Percentiles rank a stretch among this genome's conserved stretches.
Evolutionary conservation across 2,113 vertebrate genomes (phyloP).

Genomic region (Copsychus sechellarum): DNA sequence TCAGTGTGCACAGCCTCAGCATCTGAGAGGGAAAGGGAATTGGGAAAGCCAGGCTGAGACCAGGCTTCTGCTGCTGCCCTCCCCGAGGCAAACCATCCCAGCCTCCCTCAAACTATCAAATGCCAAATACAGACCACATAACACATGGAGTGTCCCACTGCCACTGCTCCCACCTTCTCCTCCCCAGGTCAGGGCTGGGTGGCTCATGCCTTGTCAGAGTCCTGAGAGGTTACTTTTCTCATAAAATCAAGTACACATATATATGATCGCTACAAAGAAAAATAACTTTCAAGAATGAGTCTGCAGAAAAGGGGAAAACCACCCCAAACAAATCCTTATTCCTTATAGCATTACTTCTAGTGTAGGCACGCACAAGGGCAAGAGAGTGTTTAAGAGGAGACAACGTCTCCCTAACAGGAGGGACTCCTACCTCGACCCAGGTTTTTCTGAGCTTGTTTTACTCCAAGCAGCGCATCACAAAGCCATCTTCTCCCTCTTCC

Average conservation of each 20-base stretch:
- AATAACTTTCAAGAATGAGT: conserved; percentile 23
- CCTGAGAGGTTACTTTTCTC: background rate
- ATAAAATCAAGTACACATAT: background rate
- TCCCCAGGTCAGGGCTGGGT: background rate
- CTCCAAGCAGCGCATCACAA: conserved; percentile 33
- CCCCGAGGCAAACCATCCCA: background rate
- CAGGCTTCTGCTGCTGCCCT: background rate
- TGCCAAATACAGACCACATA: background rate
- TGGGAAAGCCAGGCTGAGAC: background rate
- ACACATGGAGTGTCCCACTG: background rate
- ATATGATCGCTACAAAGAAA: background rate
- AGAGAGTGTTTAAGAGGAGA: background rate
- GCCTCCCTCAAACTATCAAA: accelerated
- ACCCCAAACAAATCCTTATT: background rate
- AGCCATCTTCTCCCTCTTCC: conserved; percentile 31
- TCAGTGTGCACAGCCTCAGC: accelerated
- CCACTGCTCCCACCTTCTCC: background rate
- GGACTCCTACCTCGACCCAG: background rate
- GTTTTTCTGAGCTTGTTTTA: conserved; percentile 39
- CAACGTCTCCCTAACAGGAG: background rate
- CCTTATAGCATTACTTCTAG: background rate
- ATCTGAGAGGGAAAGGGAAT: background rate
- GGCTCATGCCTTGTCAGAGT: background rate
- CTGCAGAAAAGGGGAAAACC: background rate
- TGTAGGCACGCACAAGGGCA: background rate